Evolutionary conservation across 1,140 invertebrate genomes (phyloP), one percentile per base, ranked within the genome.

Genomic region (Antheraea pernyi): DNA sequence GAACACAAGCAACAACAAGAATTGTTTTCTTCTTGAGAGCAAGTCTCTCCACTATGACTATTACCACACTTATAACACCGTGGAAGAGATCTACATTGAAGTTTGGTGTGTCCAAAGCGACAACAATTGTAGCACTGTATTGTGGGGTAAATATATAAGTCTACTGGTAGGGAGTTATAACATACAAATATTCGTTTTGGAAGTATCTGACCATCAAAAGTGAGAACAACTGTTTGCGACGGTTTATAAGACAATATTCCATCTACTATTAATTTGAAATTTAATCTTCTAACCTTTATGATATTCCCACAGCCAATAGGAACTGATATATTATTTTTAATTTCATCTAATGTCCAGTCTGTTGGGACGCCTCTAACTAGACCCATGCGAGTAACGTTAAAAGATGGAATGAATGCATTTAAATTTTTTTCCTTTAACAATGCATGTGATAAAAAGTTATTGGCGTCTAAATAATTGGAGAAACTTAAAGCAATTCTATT

Each of bases 61-160:
- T 65, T 16, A 7, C n/a, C 37, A 62, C 71, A 73, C 10, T 36
- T 19, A 39, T 58, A 67, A 19, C 71, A 73, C 3, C 67, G 13
- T 30, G 22, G 22, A 30, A 30, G 22, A 30, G 22, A 30, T 30
- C 22, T 2, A 30, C 22, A 30, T 4, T 5, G 61, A 58, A 37
- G 19, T 16, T 61, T 39, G 0, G 59, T 58, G 37, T 72, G 71
- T 2, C 71, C 71, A 63, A 65, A 72, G 10, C 53, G 30, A 30
- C 66, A 72, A 59, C 71, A 72, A 13, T 65, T 67, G 22, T 30
- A 30, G 4, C 22, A 30, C 22, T 30, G 22, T 30, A 30, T 30
- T 30, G 22, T 30, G 4, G 22, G 4, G 22, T 30, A 30, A 4
- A 30, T 30, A 30, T 30, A 30, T 30, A 30, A 4, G 22, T 30